Percentiles rank a stretch among this genome's conserved stretches.
phyloP scores from a whole-genome alignment of 1,140 invertebrate species.

The Conus betulinus region DNA sequence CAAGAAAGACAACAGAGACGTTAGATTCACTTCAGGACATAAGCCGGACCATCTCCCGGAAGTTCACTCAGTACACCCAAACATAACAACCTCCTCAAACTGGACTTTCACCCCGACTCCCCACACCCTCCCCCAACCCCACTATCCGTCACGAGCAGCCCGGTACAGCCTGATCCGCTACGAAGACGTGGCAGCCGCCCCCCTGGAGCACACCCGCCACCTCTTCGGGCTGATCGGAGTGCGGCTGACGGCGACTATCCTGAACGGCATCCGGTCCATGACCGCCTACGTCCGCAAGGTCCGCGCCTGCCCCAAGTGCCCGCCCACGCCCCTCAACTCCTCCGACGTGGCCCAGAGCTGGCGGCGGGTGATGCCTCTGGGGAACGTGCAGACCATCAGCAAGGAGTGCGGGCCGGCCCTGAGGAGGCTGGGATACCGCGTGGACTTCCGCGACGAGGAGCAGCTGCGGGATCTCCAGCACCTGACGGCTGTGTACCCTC shows the following conservation, averaged over 20 bases:
- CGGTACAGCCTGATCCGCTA: constrained; percentile 24
- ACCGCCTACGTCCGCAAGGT: neutral
- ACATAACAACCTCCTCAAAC: too few species aligned
- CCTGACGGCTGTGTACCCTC: neutral
- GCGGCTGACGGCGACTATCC: neutral
- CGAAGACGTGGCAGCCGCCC: constrained; percentile 4
- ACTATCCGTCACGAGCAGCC: neutral
- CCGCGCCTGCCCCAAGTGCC: neutral
- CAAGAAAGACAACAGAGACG: too few species aligned
- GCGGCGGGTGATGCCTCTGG: neutral
- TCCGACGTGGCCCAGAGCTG: constrained; percentile 16
- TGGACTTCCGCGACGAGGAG: neutral
- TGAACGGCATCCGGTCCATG: neutral
- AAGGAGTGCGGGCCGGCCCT: neutral
- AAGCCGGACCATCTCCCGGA: too few species aligned
- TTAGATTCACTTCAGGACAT: too few species aligned
- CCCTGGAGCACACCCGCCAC: neutral
- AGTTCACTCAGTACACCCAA: too few species aligned
- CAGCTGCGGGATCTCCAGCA: neutral
- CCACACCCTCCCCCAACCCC: too few species aligned
- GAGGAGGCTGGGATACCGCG: constrained; percentile 24
- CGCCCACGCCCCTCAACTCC: neutral
- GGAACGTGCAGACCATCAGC: constrained; percentile 5
- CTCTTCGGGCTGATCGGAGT: neutral
- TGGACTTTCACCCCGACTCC: too few species aligned